Conservation (phyloP, 2,888 invertebrate species). For the Himalopsyche tibetana region DNA sequence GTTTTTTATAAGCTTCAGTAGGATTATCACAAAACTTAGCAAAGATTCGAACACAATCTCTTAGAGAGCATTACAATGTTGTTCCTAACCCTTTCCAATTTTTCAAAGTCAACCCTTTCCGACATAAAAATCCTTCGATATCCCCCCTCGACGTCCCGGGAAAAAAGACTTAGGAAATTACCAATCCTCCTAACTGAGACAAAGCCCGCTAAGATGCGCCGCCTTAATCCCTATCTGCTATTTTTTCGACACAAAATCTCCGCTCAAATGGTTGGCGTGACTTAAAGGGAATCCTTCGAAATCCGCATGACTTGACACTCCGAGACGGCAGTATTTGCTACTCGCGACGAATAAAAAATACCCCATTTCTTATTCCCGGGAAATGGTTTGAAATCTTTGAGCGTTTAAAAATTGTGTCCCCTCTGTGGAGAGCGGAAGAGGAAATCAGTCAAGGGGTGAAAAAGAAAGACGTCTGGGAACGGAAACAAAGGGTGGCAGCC, state of each 20-base stretch:
- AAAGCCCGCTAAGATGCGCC: constrained; percentile 69
- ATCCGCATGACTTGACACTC: constrained; percentile 64
- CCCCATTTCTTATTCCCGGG: constrained; percentile 53
- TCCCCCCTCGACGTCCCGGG: constrained; percentile 44
- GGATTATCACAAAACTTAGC: constrained; percentile 65
- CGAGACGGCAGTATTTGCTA: constrained; percentile 50
- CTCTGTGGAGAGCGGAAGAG: constrained; percentile 56
- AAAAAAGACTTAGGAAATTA: constrained; percentile 63
- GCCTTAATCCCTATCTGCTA: constrained; percentile 62
- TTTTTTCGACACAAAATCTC: constrained; percentile 60
- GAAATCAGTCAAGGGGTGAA: constrained; percentile 64
- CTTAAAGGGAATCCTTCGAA: constrained; percentile 59
- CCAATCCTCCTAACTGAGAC: constrained; percentile 62
- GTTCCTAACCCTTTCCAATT: constrained; percentile 72
- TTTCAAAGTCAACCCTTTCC: constrained; percentile 72
- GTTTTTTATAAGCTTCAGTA: constrained; percentile 60
- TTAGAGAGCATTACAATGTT: constrained; percentile 79
- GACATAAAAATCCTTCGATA: constrained; percentile 71
- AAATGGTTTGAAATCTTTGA: constrained; percentile 62
- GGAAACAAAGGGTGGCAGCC: constrained; percentile 68
- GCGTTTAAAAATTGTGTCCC: constrained; percentile 64
- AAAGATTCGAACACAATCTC: constrained; percentile 71
- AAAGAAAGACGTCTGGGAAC: constrained; percentile 70
- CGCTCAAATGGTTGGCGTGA: constrained; percentile 61
- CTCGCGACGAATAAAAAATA: constrained; percentile 56